These are phyloP conservation scores for Tachycineta bicolor DNA, from an alignment of 2,113 vertebrate genomes.

Conservation along the genomic window DNA sequence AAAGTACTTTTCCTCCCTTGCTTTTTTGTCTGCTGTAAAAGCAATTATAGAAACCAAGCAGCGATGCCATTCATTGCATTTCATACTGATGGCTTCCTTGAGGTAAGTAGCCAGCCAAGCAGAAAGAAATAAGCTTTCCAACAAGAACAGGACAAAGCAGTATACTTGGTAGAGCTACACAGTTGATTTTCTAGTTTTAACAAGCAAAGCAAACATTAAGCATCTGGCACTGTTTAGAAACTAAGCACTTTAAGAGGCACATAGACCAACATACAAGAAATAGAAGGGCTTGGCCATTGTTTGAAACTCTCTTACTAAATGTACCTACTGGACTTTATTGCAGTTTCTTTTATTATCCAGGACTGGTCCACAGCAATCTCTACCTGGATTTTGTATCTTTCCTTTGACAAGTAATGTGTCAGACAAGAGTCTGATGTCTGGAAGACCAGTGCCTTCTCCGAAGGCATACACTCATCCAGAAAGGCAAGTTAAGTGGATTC, in stretches of 20 bases:
- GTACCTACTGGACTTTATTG: not conserved
- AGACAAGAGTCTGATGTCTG: not conserved
- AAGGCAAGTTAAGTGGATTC: not conserved
- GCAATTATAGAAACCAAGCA: not conserved
- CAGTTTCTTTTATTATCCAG: not conserved
- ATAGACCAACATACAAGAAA: not conserved
- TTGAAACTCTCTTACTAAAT: not conserved
- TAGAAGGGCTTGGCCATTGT: not conserved
- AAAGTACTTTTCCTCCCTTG: not conserved
- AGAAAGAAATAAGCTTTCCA: not conserved
- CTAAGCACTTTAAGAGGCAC: not conserved
- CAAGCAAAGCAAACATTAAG: not conserved
- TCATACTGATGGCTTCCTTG: not conserved
- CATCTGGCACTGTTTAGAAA: not conserved
- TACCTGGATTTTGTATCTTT: not conserved
- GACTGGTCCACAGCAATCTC: not conserved
- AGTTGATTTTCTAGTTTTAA: not conserved
- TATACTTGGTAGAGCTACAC: not conserved
- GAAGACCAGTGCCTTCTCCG: not conserved
- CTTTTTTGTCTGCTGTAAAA: not conserved
- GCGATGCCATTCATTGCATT: not conserved
- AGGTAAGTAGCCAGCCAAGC: not conserved
- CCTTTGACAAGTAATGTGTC: not conserved
- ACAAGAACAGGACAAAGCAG: not conserved
- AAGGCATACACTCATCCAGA: not conserved